A percentile compares a stretch with the other conserved stretches of the same genome.
phyloP scores from a whole-genome alignment of 2,797 vertebrate species.

The Clamator glandarius region DNA sequence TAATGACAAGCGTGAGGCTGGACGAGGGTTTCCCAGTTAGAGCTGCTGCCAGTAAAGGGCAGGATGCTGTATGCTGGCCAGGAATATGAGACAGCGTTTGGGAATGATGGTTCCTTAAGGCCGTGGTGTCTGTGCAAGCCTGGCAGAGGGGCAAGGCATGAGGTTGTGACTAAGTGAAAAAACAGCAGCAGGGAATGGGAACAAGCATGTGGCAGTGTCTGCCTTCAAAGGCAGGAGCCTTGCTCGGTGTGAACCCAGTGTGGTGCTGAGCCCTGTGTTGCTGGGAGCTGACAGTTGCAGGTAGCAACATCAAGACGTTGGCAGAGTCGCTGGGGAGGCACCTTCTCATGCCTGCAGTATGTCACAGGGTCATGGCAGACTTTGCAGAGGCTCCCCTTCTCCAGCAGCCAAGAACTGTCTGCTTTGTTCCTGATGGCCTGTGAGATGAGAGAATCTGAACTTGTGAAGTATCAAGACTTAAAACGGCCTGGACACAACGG shows the following conservation, averaged over 20 bases:
- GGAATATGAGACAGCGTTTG: neutral
- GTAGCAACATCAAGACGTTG: neutral
- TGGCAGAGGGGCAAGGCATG: neutral
- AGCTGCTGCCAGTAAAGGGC: neutral
- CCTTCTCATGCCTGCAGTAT: neutral
- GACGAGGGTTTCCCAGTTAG: neutral
- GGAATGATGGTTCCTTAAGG: neutral
- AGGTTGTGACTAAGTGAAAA: neutral
- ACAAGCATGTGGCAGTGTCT: neutral
- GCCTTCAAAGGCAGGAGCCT: neutral
- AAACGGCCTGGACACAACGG: neutral
- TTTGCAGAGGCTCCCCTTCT: neutral
- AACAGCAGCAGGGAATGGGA: neutral
- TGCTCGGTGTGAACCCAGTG: neutral
- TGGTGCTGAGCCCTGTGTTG: neutral
- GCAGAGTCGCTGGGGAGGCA: neutral
- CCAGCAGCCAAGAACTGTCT: neutral
- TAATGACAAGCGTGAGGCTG: neutral
- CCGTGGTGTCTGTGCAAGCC: neutral
- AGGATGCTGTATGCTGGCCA: neutral
- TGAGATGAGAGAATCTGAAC: neutral
- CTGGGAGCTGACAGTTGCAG: neutral
- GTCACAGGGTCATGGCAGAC: neutral
- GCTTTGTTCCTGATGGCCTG: neutral
- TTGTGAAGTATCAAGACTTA: neutral